Evolutionary conservation across 1,140 invertebrate species (phyloP).

Genomic region (Drosophila sulfurigaster): DNA sequence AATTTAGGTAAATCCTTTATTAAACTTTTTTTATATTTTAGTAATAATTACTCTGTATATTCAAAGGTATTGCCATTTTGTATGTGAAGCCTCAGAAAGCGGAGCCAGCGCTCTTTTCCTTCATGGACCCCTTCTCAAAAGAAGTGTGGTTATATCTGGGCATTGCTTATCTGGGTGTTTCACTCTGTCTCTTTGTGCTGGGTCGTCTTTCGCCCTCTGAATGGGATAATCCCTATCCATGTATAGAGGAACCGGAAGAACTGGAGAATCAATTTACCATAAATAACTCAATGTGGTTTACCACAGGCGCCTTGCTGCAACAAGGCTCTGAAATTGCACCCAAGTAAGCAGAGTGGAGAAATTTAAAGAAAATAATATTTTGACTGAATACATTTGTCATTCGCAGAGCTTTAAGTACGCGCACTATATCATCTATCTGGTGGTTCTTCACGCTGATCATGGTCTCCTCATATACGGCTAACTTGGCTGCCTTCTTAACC

Average conservation of each 20-base stretch:
- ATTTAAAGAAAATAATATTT: not conserved
- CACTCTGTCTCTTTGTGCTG: conserved; percentile 91
- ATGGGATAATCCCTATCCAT: conserved; percentile 94
- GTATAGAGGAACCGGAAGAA: conserved; percentile 90
- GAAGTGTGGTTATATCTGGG: conserved; percentile 93
- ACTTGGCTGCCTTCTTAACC: conserved; percentile 97
- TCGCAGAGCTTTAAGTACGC: conserved; percentile 90
- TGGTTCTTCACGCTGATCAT: conserved; percentile 98
- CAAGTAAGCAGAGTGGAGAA: conserved; percentile 86
- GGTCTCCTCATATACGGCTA: conserved; percentile 98
- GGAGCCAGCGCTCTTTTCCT: conserved; percentile 93
- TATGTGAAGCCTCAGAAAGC: conserved; percentile 92
- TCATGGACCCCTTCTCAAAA: conserved; percentile 94
- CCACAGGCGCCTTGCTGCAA: conserved; percentile 92
- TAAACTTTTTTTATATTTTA: not conserved
- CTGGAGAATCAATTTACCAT: conserved; percentile 94
- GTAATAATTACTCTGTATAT: not conserved
- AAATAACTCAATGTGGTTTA: conserved; percentile 94
- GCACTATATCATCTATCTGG: conserved; percentile 93
- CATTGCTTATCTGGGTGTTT: conserved; percentile 91
- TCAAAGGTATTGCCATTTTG: conserved; percentile 92
- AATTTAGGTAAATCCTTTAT: conserved; percentile 87
- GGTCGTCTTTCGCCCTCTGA: conserved; percentile 92
- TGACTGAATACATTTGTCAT: not conserved
- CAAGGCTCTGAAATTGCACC: conserved; percentile 94